Conservation (phyloP, 1,140 invertebrate species). For the Cydia splendana region DNA sequence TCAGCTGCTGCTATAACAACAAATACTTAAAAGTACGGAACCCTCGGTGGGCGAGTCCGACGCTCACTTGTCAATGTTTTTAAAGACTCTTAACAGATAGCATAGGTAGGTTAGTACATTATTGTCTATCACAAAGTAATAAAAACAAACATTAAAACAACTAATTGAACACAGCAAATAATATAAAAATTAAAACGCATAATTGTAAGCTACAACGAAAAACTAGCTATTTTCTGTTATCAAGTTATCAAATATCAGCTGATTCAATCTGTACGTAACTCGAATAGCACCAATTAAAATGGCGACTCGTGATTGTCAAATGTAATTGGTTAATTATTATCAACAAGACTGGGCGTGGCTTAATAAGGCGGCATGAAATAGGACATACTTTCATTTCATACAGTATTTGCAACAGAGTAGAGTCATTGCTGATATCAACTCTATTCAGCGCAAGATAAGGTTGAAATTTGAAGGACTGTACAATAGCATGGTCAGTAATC, state of each 20-base stretch:
- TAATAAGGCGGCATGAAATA: constrained; percentile 23
- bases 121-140: too few species aligned
- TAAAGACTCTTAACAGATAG: too few species aligned
- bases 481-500: background rate
- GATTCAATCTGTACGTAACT: constrained; percentile 57
- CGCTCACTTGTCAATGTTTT: too few species aligned
- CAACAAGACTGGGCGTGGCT: constrained; percentile 60
- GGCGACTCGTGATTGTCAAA: constrained; percentile 67
- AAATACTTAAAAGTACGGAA: too few species aligned
- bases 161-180: background rate
- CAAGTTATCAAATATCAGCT: constrained; percentile 34
- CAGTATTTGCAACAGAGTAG: constrained; percentile 12
- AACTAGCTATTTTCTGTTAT: background rate
- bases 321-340: constrained; percentile 78
- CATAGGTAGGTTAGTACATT: too few species aligned
- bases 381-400: constrained; percentile 25
- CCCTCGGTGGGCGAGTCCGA: too few species aligned
- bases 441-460: background rate
- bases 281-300: constrained; percentile 71
- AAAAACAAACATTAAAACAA: background rate
- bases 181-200: background rate
- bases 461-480: background rate
- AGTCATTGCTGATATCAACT: too few species aligned
- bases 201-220: background rate
- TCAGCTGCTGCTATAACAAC: too few species aligned